phyloP scores from a whole-genome alignment of 30 jellyfish, hydroid and myxozoan species.

The Chrysaora quinquecirrha region DNA sequence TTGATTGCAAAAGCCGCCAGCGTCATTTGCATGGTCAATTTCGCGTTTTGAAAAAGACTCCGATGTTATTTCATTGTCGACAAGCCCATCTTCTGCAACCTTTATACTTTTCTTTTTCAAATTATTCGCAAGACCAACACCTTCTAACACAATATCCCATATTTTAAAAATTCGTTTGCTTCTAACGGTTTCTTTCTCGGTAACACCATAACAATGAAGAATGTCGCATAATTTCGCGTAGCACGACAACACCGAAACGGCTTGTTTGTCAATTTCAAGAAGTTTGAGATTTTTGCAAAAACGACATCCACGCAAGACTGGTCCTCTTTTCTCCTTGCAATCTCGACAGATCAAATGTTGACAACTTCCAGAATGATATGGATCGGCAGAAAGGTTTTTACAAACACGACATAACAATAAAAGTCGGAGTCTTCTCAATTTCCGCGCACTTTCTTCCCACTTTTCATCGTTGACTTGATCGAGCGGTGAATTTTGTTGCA shows the following conservation, averaged over 20 bases:
- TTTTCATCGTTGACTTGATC: constrained; percentile 23
- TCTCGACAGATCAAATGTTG: constrained; percentile 70
- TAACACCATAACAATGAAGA: constrained; percentile 36
- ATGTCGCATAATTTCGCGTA: constrained; percentile 85
- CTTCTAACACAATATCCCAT: constrained; percentile 65
- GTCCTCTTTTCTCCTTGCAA: constrained; percentile 55
- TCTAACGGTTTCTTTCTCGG: constrained; percentile 32
- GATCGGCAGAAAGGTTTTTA: constrained; percentile 62
- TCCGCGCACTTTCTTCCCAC: constrained; percentile 66
- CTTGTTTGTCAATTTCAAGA: constrained; percentile 48
- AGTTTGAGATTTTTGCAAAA: constrained; percentile 59
- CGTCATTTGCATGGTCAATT: constrained; percentile 3
- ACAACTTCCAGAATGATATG: constrained; percentile 68
- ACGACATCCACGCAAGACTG: constrained; percentile 63
- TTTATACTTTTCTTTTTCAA: background rate
- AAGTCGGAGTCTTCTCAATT: constrained; percentile 63
- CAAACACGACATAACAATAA: constrained; percentile 80
- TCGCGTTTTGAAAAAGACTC: background rate
- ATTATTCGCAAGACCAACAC: constrained; percentile 22
- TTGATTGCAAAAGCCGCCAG: constrained; percentile 52
- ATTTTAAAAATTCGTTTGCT: constrained; percentile 37
- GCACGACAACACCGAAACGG: constrained; percentile 55
- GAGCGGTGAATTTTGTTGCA: constrained; percentile 26
- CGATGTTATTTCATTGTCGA: background rate
- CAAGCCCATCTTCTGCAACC: background rate